Evolutionary conservation across 2,888 invertebrate genomes (phyloP).

Genomic region (Chrysomela aeneicollis): DNA sequence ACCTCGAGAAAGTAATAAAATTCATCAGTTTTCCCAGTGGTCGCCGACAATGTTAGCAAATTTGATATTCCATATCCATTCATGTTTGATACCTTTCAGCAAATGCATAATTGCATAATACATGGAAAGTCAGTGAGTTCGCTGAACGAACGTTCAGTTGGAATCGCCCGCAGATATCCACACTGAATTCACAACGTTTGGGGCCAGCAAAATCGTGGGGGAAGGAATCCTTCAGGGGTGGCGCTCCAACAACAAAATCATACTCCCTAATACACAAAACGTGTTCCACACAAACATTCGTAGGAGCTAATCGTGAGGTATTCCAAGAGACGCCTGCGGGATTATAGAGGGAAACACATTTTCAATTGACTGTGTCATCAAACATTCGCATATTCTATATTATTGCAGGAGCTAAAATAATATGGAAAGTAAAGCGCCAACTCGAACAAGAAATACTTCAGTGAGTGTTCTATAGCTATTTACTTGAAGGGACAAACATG

Average conservation of each 20-base stretch:
- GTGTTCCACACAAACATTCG: neutral
- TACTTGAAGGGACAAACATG: too few relatives aligned
- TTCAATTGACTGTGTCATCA: neutral
- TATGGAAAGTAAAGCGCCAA: too few relatives aligned
- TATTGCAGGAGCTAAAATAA: too few relatives aligned
- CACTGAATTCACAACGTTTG: neutral
- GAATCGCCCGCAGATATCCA: neutral
- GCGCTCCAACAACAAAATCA: neutral
- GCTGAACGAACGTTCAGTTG: neutral
- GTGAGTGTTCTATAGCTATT: too few relatives aligned
- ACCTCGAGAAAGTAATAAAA: too few relatives aligned
- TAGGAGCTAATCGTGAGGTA: neutral
- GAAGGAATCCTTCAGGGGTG: too few relatives aligned
- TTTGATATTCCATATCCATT: neutral
- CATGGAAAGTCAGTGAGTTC: neutral
- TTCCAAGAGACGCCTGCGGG: neutral
- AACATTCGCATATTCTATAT: too few relatives aligned
- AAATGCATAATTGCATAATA: conserved; percentile 2
- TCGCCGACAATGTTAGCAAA: neutral
- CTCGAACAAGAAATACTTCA: too few relatives aligned
- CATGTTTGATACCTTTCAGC: conserved; percentile 1
- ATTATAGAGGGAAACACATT: neutral
- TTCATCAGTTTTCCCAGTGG: neutral
- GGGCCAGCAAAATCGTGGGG: neutral
- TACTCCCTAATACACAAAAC: neutral